Evolutionary conservation across 2,888 invertebrate genomes (phyloP).

Genomic region (Julus scandinavius): DNA sequence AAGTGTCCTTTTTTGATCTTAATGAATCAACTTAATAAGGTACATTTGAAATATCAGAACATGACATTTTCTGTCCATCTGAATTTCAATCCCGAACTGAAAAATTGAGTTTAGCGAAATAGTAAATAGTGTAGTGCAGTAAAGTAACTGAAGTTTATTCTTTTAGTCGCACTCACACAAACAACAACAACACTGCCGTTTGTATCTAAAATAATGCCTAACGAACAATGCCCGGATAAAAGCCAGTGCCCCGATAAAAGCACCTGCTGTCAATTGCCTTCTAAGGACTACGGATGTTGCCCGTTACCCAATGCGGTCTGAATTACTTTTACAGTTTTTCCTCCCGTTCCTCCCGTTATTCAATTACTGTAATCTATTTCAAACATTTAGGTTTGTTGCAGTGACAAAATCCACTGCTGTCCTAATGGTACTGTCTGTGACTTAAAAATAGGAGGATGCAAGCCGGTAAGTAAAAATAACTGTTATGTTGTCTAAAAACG

Average conservation of each 20-base stretch:
- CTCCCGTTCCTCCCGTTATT: background rate
- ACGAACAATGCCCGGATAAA: background rate
- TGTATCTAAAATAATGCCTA: background rate
- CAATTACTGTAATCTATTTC: background rate
- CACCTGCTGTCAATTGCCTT: constrained; percentile 52
- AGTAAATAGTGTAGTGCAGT: background rate
- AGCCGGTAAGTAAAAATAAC: constrained; percentile 28
- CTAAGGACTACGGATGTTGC: constrained; percentile 52
- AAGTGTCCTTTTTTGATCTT: no score
- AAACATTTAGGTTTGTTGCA: background rate
- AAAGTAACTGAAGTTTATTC: background rate
- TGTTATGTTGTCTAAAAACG: no score
- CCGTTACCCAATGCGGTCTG: constrained; percentile 50
- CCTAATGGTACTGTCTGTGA: constrained; percentile 51
- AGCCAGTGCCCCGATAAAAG: background rate
- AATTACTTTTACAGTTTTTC: background rate
- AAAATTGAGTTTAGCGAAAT: no score
- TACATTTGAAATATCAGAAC: no score
- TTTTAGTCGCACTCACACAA: background rate
- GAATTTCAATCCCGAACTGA: no score
- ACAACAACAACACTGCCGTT: background rate
- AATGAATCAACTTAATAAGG: no score
- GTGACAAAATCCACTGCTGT: constrained; percentile 53
- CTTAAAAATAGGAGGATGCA: constrained; percentile 30
- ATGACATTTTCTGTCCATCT: no score